Conservation (phyloP, 2,888 invertebrate genomes). For the Lamellibrachia satsuma region DNA sequence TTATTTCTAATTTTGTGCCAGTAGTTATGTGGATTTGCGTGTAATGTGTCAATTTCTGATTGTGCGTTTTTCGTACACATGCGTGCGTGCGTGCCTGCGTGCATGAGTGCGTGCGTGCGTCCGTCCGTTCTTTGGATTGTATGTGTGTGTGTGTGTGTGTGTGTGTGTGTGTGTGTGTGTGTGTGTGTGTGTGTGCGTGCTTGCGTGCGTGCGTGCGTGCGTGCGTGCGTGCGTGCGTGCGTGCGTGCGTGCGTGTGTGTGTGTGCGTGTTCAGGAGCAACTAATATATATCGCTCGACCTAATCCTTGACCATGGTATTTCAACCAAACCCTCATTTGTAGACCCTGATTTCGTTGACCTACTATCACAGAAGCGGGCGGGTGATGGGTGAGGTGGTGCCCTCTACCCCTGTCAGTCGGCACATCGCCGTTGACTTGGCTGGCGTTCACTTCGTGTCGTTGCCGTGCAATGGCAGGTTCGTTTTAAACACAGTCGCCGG, state of each 20-base stretch:
- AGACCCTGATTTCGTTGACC: not conserved
- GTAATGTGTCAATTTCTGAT: no score
- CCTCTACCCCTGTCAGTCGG: not conserved
- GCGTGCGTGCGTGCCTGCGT: not conserved
- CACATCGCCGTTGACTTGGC: constrained; percentile 19
- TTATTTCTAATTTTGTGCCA: no score
- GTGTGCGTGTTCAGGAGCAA: no score
- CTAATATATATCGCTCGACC: no score
- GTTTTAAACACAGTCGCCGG: not conserved
- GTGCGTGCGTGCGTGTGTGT: no score
- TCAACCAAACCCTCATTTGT: not conserved
- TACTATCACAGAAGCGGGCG: not conserved
- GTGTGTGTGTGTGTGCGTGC: not conserved
- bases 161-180: not conserved
- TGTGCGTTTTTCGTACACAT: no score
- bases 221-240: no score
- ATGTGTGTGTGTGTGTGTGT: not conserved
- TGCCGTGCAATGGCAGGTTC: not conserved
- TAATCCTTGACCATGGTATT: not conserved
- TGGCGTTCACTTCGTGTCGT: not conserved
- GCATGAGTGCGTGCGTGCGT: not conserved
- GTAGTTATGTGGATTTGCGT: no score
- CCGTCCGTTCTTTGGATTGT: not conserved
- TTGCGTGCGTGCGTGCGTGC: no score
- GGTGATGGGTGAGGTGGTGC: not conserved